A percentile compares a stretch with the other conserved stretches of the same genome.
phyloP scores from a whole-genome alignment of 1,140 invertebrate species.

The Meloidogyne chitwoodi region DNA sequence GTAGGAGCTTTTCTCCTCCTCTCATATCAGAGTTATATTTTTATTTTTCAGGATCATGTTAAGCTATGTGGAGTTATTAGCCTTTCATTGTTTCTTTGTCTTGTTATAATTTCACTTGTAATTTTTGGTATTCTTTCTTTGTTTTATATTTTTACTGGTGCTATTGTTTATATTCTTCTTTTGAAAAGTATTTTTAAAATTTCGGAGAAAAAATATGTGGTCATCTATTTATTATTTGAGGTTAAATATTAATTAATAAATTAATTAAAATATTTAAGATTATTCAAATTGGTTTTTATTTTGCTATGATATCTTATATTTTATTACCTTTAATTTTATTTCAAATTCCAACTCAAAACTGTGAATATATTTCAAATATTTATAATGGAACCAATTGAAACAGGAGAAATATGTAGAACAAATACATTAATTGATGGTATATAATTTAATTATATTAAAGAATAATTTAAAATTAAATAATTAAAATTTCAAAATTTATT shows the following conservation, averaged over 20 bases:
- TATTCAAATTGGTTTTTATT: conserved; percentile 32
- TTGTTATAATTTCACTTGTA: conserved; percentile 26
- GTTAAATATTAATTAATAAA: not conserved
- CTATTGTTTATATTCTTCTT: conserved; percentile 30
- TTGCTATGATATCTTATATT: conserved; percentile 27
- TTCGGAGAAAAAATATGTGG: conserved; percentile 25
- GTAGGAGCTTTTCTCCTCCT: too few relatives aligned
- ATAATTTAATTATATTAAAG: not conserved
- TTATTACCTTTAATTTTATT: conserved; percentile 22
- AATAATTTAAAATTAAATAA: not conserved
- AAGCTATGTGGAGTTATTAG: conserved; percentile 35
- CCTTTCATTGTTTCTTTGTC: conserved; percentile 27
- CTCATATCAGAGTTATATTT: too few relatives aligned
- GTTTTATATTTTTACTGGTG: conserved; percentile 27
- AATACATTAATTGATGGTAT: not conserved
- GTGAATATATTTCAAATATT: not conserved
- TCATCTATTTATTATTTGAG: conserved; percentile 32
- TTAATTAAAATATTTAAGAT: not conserved
- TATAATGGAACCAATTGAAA: not conserved
- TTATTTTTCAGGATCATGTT: conserved; percentile 28
- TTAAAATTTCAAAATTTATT: not conserved
- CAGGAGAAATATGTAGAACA: conserved; percentile 5
- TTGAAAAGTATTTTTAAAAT: conserved; percentile 29
- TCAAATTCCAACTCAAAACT: conserved; percentile 6
- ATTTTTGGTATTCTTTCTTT: conserved; percentile 28